A percentile compares a stretch with the other conserved stretches of the same genome.
Conservation (phyloP, 2,888 invertebrate species). For the Cosmopolites sordidus region DNA sequence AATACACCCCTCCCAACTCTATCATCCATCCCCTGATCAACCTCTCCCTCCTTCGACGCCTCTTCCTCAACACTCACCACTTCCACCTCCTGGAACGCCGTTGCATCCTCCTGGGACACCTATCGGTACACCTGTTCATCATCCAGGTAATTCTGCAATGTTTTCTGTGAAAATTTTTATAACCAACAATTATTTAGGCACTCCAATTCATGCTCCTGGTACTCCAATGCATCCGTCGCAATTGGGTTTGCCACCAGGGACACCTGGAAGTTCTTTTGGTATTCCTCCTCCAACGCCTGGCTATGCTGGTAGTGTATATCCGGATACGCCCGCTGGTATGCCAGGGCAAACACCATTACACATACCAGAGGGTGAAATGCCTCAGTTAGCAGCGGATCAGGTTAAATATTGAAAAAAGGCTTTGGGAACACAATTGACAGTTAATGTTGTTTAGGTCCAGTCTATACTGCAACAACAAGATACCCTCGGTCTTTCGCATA, state of each 20-base stretch:
- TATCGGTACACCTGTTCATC: conserved; percentile 19
- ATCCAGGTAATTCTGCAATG: conserved; percentile 21
- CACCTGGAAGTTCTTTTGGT: conserved; percentile 16
- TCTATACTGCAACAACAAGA: conserved; percentile 47
- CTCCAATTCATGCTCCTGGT: conserved; percentile 21
- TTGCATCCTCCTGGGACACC: conserved; percentile 29
- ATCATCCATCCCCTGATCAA: conserved; percentile 20
- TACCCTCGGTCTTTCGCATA: conserved; percentile 37
- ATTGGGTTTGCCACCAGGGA: conserved; percentile 50
- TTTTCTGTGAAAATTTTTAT: no score
- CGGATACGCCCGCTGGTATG: conserved; percentile 26
- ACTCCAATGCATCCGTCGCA: conserved; percentile 36
- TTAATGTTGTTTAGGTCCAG: conserved; percentile 37
- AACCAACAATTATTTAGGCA: conserved; percentile 18
- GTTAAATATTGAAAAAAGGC: no score
- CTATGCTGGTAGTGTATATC: conserved; percentile 26
- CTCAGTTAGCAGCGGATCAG: conserved; percentile 62
- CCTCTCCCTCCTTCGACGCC: conserved; percentile 27
- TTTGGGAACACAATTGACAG: no score
- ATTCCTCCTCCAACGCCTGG: conserved; percentile 22
- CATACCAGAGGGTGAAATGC: conserved; percentile 52
- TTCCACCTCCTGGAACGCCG: conserved; percentile 42
- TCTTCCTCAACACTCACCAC: conserved; percentile 27
- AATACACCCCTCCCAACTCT: conserved; percentile 27
- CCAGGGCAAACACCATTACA: conserved; percentile 43